These are phyloP conservation scores for Drosophila ogumai DNA, from an alignment of 1,140 invertebrate species.

Conservation along the genomic window DNA sequence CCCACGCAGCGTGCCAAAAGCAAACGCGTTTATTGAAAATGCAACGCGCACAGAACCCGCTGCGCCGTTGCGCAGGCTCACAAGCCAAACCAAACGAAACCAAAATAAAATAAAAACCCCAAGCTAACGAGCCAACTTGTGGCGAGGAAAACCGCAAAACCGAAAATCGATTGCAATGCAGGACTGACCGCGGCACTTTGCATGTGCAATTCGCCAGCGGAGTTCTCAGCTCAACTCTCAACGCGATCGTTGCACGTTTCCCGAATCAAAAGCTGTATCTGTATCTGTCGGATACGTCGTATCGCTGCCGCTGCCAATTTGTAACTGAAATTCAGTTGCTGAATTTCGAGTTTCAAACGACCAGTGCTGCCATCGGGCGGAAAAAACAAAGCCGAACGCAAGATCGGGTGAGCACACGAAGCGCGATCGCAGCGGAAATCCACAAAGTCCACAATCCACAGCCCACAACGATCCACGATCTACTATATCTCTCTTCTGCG, in stretches of 20 bases:
- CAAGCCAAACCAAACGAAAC: constrained; percentile 22
- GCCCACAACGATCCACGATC: neutral
- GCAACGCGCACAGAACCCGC: constrained; percentile 45
- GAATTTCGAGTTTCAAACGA: constrained; percentile 1
- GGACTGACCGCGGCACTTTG: constrained; percentile 47
- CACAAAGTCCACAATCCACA: neutral
- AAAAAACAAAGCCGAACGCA: neutral
- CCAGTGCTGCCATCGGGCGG: neutral
- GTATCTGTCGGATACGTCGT: neutral
- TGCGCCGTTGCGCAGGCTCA: constrained; percentile 34
- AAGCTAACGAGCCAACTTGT: constrained; percentile 23
- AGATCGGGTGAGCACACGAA: neutral
- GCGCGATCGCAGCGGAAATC: neutral
- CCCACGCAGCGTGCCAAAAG: constrained; percentile 74
- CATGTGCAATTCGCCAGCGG: constrained; percentile 27
- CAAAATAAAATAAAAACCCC: constrained; percentile 31
- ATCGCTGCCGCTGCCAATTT: constrained; percentile 9
- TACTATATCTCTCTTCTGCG: neutral
- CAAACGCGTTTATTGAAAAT: constrained; percentile 81
- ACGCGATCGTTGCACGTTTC: constrained; percentile 2
- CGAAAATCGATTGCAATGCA: constrained; percentile 28
- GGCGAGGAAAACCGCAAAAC: constrained; percentile 13
- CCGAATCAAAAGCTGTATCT: neutral
- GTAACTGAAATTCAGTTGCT: constrained; percentile 2
- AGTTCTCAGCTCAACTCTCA: constrained; percentile 23